Evolutionary conservation across 2,797 vertebrate species (phyloP).

Genomic region (Anguilla obscura): DNA sequence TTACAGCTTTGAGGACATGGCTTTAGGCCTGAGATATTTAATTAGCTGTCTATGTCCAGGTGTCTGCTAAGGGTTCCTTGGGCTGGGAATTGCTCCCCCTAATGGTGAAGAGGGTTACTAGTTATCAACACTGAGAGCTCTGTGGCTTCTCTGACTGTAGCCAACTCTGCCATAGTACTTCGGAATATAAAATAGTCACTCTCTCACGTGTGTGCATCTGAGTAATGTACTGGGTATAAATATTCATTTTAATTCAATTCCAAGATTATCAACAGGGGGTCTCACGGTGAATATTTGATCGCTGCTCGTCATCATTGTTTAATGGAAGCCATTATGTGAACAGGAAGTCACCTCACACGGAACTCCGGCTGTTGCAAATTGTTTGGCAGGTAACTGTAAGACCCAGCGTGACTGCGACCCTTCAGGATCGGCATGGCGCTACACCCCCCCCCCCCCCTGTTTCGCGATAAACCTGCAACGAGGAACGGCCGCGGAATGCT

Average conservation of each 20-base stretch:
- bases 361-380: neutral
- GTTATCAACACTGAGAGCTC: neutral
- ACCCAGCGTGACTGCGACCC: neutral
- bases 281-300: neutral
- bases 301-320: neutral
- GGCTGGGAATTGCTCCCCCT: neutral
- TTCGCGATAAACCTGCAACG: neutral
- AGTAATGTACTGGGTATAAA: neutral
- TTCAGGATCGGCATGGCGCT: neutral
- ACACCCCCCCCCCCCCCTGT: neutral
- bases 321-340: neutral
- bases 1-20: neutral
- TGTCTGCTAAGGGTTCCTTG: neutral
- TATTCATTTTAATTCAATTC: neutral
- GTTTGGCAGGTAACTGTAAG: neutral
- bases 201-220: neutral
- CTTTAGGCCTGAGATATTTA: too few relatives aligned
- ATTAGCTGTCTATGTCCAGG: neutral
- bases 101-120: neutral
- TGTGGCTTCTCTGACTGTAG: neutral
- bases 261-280: neutral
- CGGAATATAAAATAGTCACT: neutral
- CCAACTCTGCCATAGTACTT: neutral
- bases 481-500: constrained; percentile 1
- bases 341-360: neutral